phyloP scores from a whole-genome alignment of 1,140 invertebrate species.

The Euura saliciscinereae region DNA sequence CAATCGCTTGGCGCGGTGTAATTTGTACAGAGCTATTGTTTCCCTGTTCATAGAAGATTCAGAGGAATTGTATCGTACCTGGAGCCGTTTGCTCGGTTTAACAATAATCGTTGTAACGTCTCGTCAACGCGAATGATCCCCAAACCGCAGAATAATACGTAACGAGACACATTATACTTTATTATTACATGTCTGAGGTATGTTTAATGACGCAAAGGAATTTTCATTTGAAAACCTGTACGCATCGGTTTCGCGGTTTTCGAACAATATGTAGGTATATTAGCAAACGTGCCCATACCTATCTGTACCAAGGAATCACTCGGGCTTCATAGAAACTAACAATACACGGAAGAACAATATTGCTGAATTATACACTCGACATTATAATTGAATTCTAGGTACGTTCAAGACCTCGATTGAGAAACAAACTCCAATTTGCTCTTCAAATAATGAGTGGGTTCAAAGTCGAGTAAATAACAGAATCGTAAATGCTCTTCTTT shows the following conservation, averaged over 20 bases:
- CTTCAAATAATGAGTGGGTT: not conserved
- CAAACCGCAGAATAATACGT: no score
- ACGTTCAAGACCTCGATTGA: not conserved
- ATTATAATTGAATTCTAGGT: not conserved
- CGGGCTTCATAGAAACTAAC: not conserved
- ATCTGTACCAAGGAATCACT: not conserved
- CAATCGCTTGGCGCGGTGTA: no score
- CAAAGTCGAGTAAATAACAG: not conserved
- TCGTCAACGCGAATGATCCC: no score
- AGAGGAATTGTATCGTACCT: no score
- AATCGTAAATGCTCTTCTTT: not conserved
- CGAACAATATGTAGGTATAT: not conserved
- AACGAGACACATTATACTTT: no score
- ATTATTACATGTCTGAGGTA: no score
- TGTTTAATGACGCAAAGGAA: not conserved
- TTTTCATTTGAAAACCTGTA: not conserved
- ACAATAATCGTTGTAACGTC: no score
- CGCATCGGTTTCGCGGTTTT: not conserved
- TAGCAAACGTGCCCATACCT: not conserved
- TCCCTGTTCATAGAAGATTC: no score
- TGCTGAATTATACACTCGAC: not conserved
- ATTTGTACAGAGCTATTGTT: no score
- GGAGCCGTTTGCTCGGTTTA: no score
- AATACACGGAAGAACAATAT: constrained; percentile 2
- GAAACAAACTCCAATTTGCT: no score